phyloP scores from a whole-genome alignment of 2,888 invertebrate species.

The Drosophila mettleri region DNA sequence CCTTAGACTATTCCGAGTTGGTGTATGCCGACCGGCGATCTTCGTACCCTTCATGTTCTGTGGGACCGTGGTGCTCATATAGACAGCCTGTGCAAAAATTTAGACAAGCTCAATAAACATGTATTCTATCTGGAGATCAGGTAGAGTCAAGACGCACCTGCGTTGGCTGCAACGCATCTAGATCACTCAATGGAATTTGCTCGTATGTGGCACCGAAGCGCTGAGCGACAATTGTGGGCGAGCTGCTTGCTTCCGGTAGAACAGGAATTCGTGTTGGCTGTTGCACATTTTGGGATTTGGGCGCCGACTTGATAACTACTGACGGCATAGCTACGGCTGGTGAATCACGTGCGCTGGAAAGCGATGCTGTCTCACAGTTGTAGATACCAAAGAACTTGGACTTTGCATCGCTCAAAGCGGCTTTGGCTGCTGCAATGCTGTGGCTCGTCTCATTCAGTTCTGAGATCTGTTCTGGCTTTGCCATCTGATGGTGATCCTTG shows the following conservation, averaged over 20 bases:
- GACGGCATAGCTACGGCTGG: neutral
- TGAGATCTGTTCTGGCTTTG: constrained; percentile 33
- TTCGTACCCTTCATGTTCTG: constrained; percentile 88
- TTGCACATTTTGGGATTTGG: constrained; percentile 82
- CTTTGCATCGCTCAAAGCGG: constrained; percentile 84
- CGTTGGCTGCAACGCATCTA: constrained; percentile 78
- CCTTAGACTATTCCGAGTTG: constrained; percentile 89
- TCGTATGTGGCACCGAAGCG: constrained; percentile 68
- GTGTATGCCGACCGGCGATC: constrained; percentile 89
- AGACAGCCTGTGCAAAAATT: constrained; percentile 80
- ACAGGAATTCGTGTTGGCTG: neutral
- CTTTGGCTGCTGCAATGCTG: constrained; percentile 83
- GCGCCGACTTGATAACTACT: constrained; percentile 46
- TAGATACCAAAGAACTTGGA: constrained; percentile 84
- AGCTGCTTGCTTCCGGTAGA: constrained; percentile 54
- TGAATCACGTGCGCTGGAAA: constrained; percentile 26
- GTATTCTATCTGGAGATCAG: neutral
- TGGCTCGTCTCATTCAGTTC: constrained; percentile 76
- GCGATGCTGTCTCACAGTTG: constrained; percentile 54
- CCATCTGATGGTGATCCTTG: constrained; percentile 5
- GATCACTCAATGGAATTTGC: constrained; percentile 79
- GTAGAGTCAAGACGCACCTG: constrained; percentile 67
- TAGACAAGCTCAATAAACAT: neutral
- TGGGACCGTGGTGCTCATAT: constrained; percentile 88
- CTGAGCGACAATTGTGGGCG: constrained; percentile 33